Percentiles rank a stretch among this genome's conserved stretches.
Conservation (phyloP, 2,888 invertebrate genomes). For the Drosophila stalkeri region DNA sequence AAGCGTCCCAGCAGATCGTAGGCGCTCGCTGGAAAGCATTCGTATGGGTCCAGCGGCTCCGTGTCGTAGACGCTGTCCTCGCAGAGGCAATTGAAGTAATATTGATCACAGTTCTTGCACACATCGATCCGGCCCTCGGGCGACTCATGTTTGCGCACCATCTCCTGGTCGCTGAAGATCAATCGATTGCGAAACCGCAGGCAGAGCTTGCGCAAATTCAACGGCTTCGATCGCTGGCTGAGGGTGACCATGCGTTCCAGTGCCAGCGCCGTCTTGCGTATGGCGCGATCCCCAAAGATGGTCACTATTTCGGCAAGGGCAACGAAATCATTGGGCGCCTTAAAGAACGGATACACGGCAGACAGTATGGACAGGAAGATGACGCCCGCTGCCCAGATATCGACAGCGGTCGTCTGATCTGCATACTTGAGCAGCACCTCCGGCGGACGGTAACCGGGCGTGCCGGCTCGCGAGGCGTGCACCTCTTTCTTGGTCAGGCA, state of each 20-base stretch:
- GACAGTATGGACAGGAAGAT: conserved; percentile 92
- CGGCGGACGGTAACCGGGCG: conserved; percentile 95
- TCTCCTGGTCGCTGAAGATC: conserved; percentile 78
- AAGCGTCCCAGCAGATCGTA: conserved; percentile 90
- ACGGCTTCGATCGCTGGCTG: conserved; percentile 86
- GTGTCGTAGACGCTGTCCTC: conserved; percentile 75
- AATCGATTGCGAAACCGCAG: conserved; percentile 84
- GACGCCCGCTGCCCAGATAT: conserved; percentile 95
- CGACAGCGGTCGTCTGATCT: conserved; percentile 93
- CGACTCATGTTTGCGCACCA: conserved; percentile 75
- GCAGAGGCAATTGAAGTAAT: conserved; percentile 84
- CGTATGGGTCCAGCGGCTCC: conserved; percentile 81
- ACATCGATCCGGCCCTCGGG: conserved; percentile 76
- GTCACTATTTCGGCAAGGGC: conserved; percentile 93
- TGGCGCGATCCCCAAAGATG: conserved; percentile 90
- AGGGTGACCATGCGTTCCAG: conserved; percentile 87
- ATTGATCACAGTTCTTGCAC: conserved; percentile 85
- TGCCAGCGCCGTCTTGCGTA: conserved; percentile 89
- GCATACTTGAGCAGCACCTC: conserved; percentile 92
- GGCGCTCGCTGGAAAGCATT: conserved; percentile 89
- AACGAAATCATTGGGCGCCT: conserved; percentile 91
- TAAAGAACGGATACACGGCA: conserved; percentile 93
- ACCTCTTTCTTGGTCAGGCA: conserved; percentile 89
- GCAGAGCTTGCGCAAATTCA: conserved; percentile 86
- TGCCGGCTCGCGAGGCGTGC: conserved; percentile 93